Percentiles rank a stretch among this genome's conserved stretches.
phyloP scores from a whole-genome alignment of 37 sponge, comb jelly and placozoan genomes.

The Crambe crambe region DNA sequence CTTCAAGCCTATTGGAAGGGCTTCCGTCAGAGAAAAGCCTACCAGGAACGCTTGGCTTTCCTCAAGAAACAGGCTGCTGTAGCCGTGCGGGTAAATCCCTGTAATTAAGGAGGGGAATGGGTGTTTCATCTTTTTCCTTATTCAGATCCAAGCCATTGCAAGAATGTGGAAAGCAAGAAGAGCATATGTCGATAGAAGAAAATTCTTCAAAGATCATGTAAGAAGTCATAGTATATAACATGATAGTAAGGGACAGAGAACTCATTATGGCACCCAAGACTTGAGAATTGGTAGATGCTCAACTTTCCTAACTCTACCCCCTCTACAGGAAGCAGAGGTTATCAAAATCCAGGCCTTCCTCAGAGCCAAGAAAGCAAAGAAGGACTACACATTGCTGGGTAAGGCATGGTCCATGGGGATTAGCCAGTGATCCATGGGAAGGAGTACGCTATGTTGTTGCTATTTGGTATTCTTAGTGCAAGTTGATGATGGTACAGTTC shows the following conservation, averaged over 20 bases:
- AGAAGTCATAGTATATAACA: too few relatives aligned
- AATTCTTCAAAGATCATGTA: slow-evolving; percentile 71
- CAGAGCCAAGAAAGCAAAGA: slow-evolving; percentile 89
- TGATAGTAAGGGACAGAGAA: not conserved
- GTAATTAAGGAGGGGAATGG: slow-evolving; percentile 2
- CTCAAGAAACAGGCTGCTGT: slow-evolving; percentile 67
- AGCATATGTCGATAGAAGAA: slow-evolving; percentile 41
- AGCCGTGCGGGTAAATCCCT: slow-evolving; percentile 58
- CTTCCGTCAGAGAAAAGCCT: slow-evolving; percentile 62
- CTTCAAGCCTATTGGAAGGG: slow-evolving; percentile 83
- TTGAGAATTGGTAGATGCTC: not conserved
- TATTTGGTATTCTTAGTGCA: too few relatives aligned
- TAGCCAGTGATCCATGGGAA: not conserved
- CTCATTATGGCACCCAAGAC: not conserved
- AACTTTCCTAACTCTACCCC: too few relatives aligned
- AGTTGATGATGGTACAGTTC: slow-evolving; percentile 51
- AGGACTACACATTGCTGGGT: slow-evolving; percentile 83
- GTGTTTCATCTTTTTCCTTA: not conserved
- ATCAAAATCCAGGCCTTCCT: slow-evolving; percentile 86
- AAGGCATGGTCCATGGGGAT: not conserved
- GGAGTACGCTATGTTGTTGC: too few relatives aligned
- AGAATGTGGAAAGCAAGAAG: slow-evolving; percentile 69
- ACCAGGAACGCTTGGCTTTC: slow-evolving; percentile 72
- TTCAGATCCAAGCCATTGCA: slow-evolving; percentile 65
- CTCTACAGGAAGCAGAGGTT: slow-evolving; percentile 68